phyloP scores from a whole-genome alignment of 2,797 vertebrate genomes.

The Xyrichtys novacula region DNA sequence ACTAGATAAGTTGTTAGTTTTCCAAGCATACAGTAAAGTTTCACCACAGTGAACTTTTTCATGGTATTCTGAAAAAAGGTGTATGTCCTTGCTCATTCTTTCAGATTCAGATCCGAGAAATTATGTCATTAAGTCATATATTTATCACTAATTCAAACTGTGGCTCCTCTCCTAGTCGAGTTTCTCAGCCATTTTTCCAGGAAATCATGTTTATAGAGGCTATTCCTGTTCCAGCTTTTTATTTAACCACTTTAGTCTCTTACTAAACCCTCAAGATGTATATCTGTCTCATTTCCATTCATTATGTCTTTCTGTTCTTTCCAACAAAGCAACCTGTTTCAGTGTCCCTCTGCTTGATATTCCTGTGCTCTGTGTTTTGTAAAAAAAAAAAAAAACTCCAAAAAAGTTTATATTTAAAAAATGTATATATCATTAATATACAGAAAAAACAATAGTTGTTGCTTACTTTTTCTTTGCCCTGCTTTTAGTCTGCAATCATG shows the following conservation, averaged over 20 bases:
- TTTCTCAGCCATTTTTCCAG: slow-evolving; percentile 6
- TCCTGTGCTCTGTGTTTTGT: slow-evolving; percentile 36
- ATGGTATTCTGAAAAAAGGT: neutral
- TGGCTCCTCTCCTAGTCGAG: slow-evolving; percentile 6
- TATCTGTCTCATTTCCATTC: slow-evolving; percentile 36
- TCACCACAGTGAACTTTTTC: neutral
- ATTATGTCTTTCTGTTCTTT: slow-evolving; percentile 19
- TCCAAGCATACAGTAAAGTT: neutral
- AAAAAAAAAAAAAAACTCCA: no score
- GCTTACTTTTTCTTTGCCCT: slow-evolving; percentile 18
- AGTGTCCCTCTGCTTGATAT: slow-evolving; percentile 18
- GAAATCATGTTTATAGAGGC: neutral
- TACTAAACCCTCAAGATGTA: slow-evolving; percentile 18
- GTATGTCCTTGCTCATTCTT: slow-evolving; percentile 1
- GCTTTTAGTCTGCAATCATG: slow-evolving; percentile 44
- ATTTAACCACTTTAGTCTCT: slow-evolving; percentile 9
- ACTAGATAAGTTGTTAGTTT: neutral
- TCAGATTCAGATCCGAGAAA: neutral
- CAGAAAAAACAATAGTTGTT: neutral
- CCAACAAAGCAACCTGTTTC: slow-evolving; percentile 3
- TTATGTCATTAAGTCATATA: neutral
- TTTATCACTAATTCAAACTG: neutral
- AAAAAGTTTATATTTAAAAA: slow-evolving; percentile 14
- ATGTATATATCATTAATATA: neutral
- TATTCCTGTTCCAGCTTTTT: neutral